phyloP scores from a whole-genome alignment of 2,113 vertebrate species.

The Xiphophorus couchianus region DNA sequence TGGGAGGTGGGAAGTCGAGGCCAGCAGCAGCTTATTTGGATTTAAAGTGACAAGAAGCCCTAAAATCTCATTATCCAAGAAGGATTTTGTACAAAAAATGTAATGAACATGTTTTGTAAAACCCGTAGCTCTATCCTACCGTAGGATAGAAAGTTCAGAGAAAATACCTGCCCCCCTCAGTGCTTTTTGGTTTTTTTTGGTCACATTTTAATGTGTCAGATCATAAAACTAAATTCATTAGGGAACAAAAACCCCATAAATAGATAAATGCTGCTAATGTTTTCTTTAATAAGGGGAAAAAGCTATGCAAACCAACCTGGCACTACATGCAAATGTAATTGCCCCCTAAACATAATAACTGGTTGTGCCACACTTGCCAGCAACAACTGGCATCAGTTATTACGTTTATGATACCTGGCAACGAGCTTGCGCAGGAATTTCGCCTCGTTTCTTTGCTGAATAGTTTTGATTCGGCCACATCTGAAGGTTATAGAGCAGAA shows the following conservation, averaged over 20 bases:
- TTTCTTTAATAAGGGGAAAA: neutral
- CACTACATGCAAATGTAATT: neutral
- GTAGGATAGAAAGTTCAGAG: too few relatives aligned
- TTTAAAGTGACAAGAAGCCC: too few relatives aligned
- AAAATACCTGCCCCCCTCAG: neutral
- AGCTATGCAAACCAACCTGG: neutral
- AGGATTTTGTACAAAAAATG: too few relatives aligned
- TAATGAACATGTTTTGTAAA: too few relatives aligned
- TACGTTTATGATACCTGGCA: neutral
- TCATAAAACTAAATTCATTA: neutral
- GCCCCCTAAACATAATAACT: neutral
- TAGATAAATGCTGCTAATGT: neutral
- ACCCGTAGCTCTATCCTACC: too few relatives aligned
- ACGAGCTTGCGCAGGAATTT: neutral
- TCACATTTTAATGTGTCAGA: neutral
- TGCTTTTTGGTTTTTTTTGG: neutral
- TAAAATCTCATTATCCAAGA: too few relatives aligned
- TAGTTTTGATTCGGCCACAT: neutral
- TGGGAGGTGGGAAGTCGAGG: too few relatives aligned
- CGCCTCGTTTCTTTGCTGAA: neutral
- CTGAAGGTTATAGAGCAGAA: neutral
- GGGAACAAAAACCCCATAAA: neutral
- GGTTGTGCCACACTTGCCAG: neutral
- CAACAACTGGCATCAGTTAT: neutral
- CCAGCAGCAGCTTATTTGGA: too few relatives aligned